Evolutionary conservation across 2,888 invertebrate genomes (phyloP).

Genomic region (Rhyacophila evoluta): DNA sequence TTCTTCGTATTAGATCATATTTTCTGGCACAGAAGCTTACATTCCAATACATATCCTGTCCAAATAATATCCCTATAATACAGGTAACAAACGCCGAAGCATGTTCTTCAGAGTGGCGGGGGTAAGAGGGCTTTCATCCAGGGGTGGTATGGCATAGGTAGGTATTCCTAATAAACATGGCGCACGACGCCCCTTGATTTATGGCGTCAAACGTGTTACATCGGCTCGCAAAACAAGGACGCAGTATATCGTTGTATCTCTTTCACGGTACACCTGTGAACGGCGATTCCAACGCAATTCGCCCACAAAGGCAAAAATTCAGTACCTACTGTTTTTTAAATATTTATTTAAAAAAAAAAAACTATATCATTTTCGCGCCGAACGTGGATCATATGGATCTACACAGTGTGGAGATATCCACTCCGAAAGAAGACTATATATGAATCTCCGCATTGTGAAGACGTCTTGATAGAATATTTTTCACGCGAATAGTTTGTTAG

Average conservation of each 20-base stretch:
- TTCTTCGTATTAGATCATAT: no score
- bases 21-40: no score
- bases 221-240: conserved; percentile 59
- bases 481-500: no score
- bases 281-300: neutral
- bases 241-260: conserved; percentile 16
- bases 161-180: conserved; percentile 62
- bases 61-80: neutral
- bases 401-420: no score
- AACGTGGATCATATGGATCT: no score
- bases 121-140: conserved; percentile 60
- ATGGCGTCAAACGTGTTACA: conserved; percentile 69
- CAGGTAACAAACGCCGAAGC: conserved; percentile 9
- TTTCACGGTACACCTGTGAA: conserved; percentile 18
- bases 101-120: conserved; percentile 56
- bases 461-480: no score
- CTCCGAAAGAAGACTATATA: no score
- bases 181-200: conserved; percentile 72
- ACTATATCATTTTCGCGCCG: no score
- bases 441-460: no score
- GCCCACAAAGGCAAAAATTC: no score
- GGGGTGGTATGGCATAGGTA: conserved; percentile 6
- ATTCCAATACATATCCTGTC: neutral
- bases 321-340: no score
- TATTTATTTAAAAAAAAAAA: no score